Base-by-base conservation (phyloP, 2,797 vertebrate genomes). In the Carduelis carduelis region DNA sequence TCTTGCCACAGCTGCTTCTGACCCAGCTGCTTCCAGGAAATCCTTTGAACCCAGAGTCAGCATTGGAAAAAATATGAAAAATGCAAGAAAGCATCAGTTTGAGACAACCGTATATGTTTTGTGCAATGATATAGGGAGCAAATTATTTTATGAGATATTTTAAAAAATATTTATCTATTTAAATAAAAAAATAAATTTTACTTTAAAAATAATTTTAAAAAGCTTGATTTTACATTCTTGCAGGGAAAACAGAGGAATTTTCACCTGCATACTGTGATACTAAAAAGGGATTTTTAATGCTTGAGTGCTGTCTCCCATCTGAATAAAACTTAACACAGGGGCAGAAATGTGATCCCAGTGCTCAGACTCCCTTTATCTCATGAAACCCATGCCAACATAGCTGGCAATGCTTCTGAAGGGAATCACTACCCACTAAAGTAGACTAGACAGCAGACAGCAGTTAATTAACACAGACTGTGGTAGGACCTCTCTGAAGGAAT, bases 121-220 rank as follows among this genome's bases (percentile, higher is more conserved):
- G 5, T 35, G 18, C 22, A 32, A 39, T 75, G 11, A 63, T n/a
- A 55, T 11, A 43, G 22, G 8, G 22, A 30, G 4, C 0, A 27
- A 2, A 27, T 20, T 63, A 57, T 66, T 81, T 92, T 57, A 18
- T 19, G 34, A 64, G 5, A 43, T 7, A 5, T 69, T 74, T 27
- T 0, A 0, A 43, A 75, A 10, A 0, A 1, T 14, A 59, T 47
- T 24, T 23, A 19, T 34, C 56, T 72, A 14, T 8, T 30, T 68
- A 27, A 12, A 8, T 24, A 8, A 8, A 46, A 21, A 23, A 80
- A 24, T 22, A 27, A 55, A 47, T 26, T 16, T 50, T 55, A 8
- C 3, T 6, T 35, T 52, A 17, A 41, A 26, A 4, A 43, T 27
- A 19, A 59, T 26, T 57, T 57, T 59, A 18, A 37, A 70, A 39